Evolutionary conservation across 2,113 vertebrate species (phyloP).

Genomic region (Brachypodius melanocephalos): DNA sequence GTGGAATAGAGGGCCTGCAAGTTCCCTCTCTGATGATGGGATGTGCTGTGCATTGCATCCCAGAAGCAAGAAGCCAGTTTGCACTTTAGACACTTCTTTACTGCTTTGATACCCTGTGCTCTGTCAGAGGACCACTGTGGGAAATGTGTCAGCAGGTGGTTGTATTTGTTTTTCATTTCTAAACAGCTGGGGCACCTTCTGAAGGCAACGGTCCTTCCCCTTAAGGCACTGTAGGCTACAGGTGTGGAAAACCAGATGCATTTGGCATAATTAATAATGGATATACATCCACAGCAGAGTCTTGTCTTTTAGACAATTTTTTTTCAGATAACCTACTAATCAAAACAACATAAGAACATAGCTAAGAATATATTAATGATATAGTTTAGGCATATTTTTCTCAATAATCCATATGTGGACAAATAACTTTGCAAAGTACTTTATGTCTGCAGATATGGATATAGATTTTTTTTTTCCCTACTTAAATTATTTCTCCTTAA

Average conservation of each 20-base stretch:
- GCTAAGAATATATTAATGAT: background rate
- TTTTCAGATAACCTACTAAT: background rate
- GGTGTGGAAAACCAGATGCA: background rate
- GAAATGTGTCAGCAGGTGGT: background rate
- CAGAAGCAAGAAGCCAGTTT: background rate
- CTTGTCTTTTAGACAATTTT: background rate
- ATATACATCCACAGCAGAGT: background rate
- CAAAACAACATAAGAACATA: background rate
- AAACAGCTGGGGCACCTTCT: background rate
- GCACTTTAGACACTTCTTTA: background rate
- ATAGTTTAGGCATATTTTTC: background rate
- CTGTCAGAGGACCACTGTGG: background rate
- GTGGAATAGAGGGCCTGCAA: background rate
- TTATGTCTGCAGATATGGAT: accelerated
- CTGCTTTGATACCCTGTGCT: background rate
- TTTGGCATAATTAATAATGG: background rate
- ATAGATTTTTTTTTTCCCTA: background rate
- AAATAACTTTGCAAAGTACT: background rate
- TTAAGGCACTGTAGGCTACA: background rate
- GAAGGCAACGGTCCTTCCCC: background rate
- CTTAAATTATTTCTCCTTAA: background rate
- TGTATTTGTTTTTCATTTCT: background rate
- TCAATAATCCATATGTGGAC: background rate
- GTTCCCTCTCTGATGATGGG: background rate
- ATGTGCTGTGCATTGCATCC: accelerated